Evolutionary conservation across 2,888 invertebrate species (phyloP), one percentile per base, ranked within the genome.

Genomic region (Callyntrura guangdongensis): DNA sequence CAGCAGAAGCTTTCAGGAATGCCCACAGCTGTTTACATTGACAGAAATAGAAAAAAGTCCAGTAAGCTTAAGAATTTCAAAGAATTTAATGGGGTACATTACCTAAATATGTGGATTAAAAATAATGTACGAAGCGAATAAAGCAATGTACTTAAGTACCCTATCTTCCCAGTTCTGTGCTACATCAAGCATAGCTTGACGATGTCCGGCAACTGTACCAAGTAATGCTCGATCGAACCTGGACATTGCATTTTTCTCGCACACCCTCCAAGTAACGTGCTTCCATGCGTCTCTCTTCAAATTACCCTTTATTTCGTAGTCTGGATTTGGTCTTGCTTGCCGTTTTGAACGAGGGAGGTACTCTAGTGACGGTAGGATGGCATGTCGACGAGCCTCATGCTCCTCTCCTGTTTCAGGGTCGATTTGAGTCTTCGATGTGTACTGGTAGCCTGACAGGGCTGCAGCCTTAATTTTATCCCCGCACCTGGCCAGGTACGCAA

Each of bases 11-110:
- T 90, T 92, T 92, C 20, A 93, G 25, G 59, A 91, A 91, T 0
- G 93, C 74, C 93, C 93, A 93, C 0, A 93, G 74, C 93, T 93
- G n/a, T n/a, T n/a, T n/a, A n/a, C n/a, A n/a, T n/a, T n/a, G n/a
- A n/a, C n/a, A n/a, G n/a, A n/a, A n/a, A n/a, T n/a, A n/a, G n/a
- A n/a, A n/a, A n/a, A n/a, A n/a, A n/a, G n/a, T n/a, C n/a, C n/a
- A n/a, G n/a, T n/a, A n/a, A n/a, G n/a, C n/a, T n/a, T n/a, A n/a
- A 59, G 12, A 92, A 27, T 56, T 59, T 69, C n/a, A 36, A 17
- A 27, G 9, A 69, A 69, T 20, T 56, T 36, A 83, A 69, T 17
- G 14, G 1, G 25, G 22, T 17, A 61, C 79, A 27, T 45, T n/a
- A n/a, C n/a, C n/a, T n/a, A n/a, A n/a, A n/a, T n/a, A n/a, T n/a